Evolutionary conservation across 1,140 invertebrate genomes (phyloP).

Genomic region (Conopomorpha cramerella): DNA sequence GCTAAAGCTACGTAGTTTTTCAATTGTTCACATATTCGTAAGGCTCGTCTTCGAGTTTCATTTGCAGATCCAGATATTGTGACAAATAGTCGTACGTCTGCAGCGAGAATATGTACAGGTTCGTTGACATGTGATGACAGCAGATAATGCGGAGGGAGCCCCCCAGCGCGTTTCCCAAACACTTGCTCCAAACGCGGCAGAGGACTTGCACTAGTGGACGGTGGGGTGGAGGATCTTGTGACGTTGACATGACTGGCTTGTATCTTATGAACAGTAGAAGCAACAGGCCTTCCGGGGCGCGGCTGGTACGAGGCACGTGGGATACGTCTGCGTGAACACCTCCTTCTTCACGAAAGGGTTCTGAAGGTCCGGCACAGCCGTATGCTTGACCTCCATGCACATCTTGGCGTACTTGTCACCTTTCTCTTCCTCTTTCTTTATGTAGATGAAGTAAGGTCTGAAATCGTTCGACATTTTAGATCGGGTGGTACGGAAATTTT

Average conservation of each 20-base stretch:
- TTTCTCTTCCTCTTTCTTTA: constrained; percentile 45
- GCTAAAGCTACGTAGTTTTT: too few species aligned
- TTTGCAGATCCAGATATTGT: constrained; percentile 11
- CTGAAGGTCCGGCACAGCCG: constrained; percentile 13
- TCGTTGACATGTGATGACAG: constrained; percentile 22
- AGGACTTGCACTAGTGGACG: constrained; percentile 20
- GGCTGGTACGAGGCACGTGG: constrained; percentile 33
- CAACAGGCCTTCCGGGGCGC: constrained; percentile 36
- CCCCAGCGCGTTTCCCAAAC: constrained; percentile 21
- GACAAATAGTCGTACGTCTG: constrained; percentile 18
- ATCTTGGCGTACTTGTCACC: constrained; percentile 40
- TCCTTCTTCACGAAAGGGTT: constrained; percentile 44
- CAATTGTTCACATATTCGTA: too few species aligned
- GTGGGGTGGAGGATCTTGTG: too few species aligned
- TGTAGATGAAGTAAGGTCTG: constrained; percentile 34
- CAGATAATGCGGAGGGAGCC: constrained; percentile 15
- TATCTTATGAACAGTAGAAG: constrained; percentile 26
- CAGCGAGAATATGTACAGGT: constrained; percentile 25
- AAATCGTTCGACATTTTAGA: constrained; percentile 30
- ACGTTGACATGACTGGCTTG: too few species aligned
- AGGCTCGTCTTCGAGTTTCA: constrained; percentile 1
- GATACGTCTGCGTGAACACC: constrained; percentile 39
- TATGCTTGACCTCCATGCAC: constrained; percentile 42
- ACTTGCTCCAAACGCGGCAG: constrained; percentile 19
- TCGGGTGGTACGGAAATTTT: too few species aligned